Conservation (phyloP, 2,113 vertebrate species). For the Takifugu flavidus region DNA sequence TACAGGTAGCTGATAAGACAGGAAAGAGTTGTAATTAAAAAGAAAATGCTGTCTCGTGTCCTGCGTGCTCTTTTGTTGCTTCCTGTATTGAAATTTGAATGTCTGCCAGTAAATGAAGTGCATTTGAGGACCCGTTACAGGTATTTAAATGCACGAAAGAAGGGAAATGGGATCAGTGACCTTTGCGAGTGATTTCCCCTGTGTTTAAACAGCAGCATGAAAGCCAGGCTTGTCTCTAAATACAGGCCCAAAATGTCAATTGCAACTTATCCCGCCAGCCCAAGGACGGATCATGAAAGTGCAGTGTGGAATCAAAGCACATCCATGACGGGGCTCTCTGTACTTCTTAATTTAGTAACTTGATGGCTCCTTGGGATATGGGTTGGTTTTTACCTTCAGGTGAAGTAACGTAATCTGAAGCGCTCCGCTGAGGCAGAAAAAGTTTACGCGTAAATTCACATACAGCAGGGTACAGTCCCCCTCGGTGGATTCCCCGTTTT, state of each 20-base stretch:
- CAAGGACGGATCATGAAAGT: conserved; percentile 75
- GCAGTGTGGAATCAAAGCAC: conserved; percentile 72
- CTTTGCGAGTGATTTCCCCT: conserved; percentile 78
- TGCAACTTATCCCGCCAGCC: conserved; percentile 78
- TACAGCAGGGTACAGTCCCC: too few species aligned
- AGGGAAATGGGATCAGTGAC: conserved; percentile 82
- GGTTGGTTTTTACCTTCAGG: conserved; percentile 11
- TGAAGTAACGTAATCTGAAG: conserved; percentile 11
- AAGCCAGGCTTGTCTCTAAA: conserved; percentile 81
- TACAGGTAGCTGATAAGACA: not conserved
- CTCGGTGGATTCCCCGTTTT: conserved; percentile 41
- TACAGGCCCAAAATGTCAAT: conserved; percentile 78
- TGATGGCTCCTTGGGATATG: conserved; percentile 6
- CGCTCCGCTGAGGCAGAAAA: too few species aligned
- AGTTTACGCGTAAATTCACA: too few species aligned
- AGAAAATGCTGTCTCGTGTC: conserved; percentile 29
- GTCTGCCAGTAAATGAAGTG: conserved; percentile 61
- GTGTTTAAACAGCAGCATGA: conserved; percentile 81
- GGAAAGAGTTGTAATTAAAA: conserved; percentile 25
- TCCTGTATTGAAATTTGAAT: conserved; percentile 59
- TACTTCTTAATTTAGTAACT: conserved; percentile 28
- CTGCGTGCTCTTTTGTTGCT: conserved; percentile 16
- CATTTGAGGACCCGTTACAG: conserved; percentile 62
- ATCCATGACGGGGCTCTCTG: conserved; percentile 61
- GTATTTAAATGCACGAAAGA: conserved; percentile 70